Base-by-base conservation (phyloP, 1,140 invertebrate genomes). In the Eulimnadia texana region DNA sequence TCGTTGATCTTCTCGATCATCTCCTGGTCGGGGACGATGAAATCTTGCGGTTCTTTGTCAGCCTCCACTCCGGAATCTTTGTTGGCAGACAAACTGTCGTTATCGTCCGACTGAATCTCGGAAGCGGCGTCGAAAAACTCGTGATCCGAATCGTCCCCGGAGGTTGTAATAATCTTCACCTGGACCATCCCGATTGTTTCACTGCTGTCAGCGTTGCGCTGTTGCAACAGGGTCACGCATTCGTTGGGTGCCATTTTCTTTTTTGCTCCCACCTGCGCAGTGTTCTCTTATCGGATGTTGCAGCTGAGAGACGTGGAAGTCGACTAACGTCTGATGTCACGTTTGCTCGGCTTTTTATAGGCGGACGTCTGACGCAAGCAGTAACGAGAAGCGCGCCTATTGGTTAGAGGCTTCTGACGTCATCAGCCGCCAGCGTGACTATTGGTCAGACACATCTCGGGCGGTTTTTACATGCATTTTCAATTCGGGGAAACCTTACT, bases 1-100 rank as follows among this genome's bases (percentile, higher is more conserved):
- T 83, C 78, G 47, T 88, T 81, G 62, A 92, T 90, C 25, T 64
- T 63, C 13, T 51, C 57, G 53, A 66, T 63, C 24, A 61, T 54
- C 49, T 67, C 62, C 20, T 68, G 64, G 56, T 67, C 66, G 47
- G 68, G 66, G 11, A 66, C 58, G 24, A 67, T 62, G 62, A 67
- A 66, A 56, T 67, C 66, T 24, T 23, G 25, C 10, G 25, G 42
- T 52, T 63, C 62, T 20, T 23, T 51, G 56, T 52, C 62, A 25
- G 62, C 50, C 23, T 23, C 50, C 50, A 29, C 25, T 33, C 33
- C 55, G n/a, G 55, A 33, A 29, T 67, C 67, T 33, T 66, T 53
- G 2, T 65, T 63, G 20, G 52, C 61, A 0, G 61, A 61, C 20
- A 9, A 11, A n/a, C 33, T 20, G 28, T 33, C 54, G 28, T 53